These are phyloP conservation scores for Psophia crepitans DNA, from an alignment of 2,113 vertebrate species.

Conservation along the genomic window DNA sequence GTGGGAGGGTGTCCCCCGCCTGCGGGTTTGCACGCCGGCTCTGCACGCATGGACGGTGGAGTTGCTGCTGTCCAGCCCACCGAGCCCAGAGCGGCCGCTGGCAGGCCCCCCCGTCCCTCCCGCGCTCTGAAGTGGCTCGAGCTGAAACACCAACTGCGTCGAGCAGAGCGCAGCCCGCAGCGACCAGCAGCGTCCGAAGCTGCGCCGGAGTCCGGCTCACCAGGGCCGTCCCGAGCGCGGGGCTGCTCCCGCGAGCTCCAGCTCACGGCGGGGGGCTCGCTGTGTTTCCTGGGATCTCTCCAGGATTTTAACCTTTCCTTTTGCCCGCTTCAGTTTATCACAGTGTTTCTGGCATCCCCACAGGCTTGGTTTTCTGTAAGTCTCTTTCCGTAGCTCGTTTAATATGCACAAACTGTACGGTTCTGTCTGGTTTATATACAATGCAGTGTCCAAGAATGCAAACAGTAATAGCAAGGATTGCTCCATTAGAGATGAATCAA, in stretches of 20 bases:
- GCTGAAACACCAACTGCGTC: fast-evolving
- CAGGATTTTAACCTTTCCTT: not conserved
- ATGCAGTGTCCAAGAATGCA: not conserved
- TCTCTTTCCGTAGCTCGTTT: not conserved
- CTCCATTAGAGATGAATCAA: not conserved
- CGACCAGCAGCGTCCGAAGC: not conserved
- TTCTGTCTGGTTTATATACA: not conserved
- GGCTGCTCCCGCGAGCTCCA: not conserved
- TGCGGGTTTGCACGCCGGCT: too few relatives aligned
- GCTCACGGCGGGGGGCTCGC: not conserved
- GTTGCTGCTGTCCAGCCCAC: not conserved
- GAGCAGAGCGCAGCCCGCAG: not conserved
- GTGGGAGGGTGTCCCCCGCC: not conserved
- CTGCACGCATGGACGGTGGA: fast-evolving
- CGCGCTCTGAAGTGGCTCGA: fast-evolving
- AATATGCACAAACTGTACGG: not conserved
- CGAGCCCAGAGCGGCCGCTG: not conserved
- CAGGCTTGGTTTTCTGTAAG: not conserved
- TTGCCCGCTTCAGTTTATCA: not conserved
- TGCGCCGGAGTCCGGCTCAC: not conserved
- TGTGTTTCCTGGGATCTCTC: not conserved
- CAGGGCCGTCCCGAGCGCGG: fast-evolving
- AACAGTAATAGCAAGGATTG: not conserved
- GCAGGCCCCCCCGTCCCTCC: not conserved
- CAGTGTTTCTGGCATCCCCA: not conserved